Evolutionary conservation across 2,113 vertebrate species (phyloP), one percentile per base, ranked within the genome.

Genomic region (Leptobrachium ailaonicum): DNA sequence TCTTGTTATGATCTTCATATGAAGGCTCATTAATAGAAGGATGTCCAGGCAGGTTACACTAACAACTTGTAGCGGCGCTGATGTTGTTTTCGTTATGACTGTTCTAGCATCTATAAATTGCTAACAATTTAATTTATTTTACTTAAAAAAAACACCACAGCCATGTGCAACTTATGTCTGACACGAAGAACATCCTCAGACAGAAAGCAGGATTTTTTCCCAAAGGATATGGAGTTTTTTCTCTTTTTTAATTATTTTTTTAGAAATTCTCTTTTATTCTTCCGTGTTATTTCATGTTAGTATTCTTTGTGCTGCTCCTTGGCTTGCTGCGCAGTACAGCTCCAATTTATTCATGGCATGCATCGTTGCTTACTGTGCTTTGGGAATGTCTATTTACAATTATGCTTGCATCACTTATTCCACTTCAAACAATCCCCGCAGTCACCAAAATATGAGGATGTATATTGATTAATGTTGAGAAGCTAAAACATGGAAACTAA

Each of bases 321-420:
- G n/a, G 69, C 20, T 54, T 20, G 56, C 20, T 63, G 32, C 77
- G 42, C 41, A 50, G 20, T 10, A 58, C 42, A 54, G 50, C 20
- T 43, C 41, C 71, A 67, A 73, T 73, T 73, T 80, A 80, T 80
- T 73, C 62, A 40, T 64, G 41, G 71, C 20, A 79, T 77, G 63
- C 71, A 82, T 74, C 43, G 69, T 3, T 54, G 71, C 64, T 0
- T 2, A 60, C 0, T 0, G 53, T 10, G 83, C 82, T 74, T 66
- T 32, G 0, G 0, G 32, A 13, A 53, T 45, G 14, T 6, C 47
- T 76, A 74, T 47, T 68, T 63, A 62, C 74, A 85, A 73, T 68
- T 75, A 63, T 1, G 45, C 10, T 6, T 0, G 44, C 45, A 41
- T 2, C 3, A 40, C 0, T n/a, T 45, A 0, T 0, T 71, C 53